phyloP scores from a whole-genome alignment of 2,797 vertebrate genomes.

The Distichodus sexfasciatus region DNA sequence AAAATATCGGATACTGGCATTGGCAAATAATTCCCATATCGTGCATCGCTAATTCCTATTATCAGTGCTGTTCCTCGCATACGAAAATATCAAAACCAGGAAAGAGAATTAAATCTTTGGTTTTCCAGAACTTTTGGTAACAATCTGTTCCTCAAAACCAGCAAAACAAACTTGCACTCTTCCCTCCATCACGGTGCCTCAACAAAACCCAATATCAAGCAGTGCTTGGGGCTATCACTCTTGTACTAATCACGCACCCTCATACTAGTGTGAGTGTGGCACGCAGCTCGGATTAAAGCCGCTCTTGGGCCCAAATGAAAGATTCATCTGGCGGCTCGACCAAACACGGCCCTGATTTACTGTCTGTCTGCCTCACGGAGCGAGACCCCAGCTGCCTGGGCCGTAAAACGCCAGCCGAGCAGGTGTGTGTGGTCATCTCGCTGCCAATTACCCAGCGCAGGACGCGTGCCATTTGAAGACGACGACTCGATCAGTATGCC shows the following conservation, averaged over 20 bases:
- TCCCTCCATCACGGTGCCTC: too few species aligned
- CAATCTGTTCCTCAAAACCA: too few species aligned
- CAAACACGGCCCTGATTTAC: conserved; percentile 47
- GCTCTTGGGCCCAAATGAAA: conserved; percentile 19
- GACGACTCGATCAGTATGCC: conserved; percentile 22
- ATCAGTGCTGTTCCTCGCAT: too few species aligned
- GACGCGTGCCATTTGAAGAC: conserved; percentile 9
- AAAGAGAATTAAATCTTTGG: too few species aligned
- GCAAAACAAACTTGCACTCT: too few species aligned
- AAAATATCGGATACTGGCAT: too few species aligned
- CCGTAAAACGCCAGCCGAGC: conserved; percentile 51
- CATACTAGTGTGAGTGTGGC: not conserved
- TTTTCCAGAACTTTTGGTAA: too few species aligned
- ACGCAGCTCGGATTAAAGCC: not conserved
- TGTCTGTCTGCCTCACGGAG: conserved; percentile 39
- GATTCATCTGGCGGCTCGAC: conserved; percentile 46
- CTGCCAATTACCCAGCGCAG: not conserved
- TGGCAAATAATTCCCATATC: too few species aligned
- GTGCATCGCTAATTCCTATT: too few species aligned
- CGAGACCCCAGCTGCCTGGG: conserved; percentile 45
- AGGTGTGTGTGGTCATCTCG: conserved; percentile 40
- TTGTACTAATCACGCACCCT: not conserved
- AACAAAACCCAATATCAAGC: too few species aligned
- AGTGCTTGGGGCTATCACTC: too few species aligned
- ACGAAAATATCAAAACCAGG: too few species aligned